Evolutionary conservation across 2,888 invertebrate genomes (phyloP), one percentile per base, ranked within the genome.

Genomic region (Parascotia fuliginaria): DNA sequence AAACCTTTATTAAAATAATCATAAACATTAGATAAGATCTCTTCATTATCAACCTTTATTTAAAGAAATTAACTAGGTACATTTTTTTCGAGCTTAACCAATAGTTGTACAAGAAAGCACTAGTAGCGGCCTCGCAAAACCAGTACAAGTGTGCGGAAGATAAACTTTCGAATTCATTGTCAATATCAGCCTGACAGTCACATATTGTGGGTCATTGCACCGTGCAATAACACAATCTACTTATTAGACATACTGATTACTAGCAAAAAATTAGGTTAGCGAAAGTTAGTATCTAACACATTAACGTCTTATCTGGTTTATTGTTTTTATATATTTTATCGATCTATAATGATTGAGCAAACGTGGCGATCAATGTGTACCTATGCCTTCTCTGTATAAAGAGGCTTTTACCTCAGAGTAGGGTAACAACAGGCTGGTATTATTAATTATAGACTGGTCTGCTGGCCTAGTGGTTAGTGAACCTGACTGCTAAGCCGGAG

Each of bases 101-200:
- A 70, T 60, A 65, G 44, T 49, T 52, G 53, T 41, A 52, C 55
- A 64, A 70, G 74, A 78, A 77, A 73, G 73, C 62, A 61, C 66
- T 4, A 24, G 24, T 7, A 7, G 24, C 24, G 83, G 75, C 82
- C 84, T 84, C 83, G 77, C 55, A 69, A 60, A 72, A 77, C 77
- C 69, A 66, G 78, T 75, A n/a, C 9, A 74, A 79, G 72, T 69
- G 70, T 77, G 73, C 75, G 77, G 81, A 83, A 83, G 78, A 81
- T 79, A 73, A 64, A 87, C 88, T 89, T 89, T 89, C 87, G 75
- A 87, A 83, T 80, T 77, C 81, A 83, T 81, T 84, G 84, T 83
- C 86, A 86, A 86, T 80, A 86, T 68, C 79, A 64, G 57, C 55
- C 65, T 49, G 60, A 56, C 58, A 28, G 9, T 34, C 33, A 36